A percentile compares a stretch with the other conserved stretches of the same genome.
These are phyloP conservation scores for Hydrolagus colliei DNA, from an alignment of 2,797 vertebrate species.

Conservation along the genomic window DNA sequence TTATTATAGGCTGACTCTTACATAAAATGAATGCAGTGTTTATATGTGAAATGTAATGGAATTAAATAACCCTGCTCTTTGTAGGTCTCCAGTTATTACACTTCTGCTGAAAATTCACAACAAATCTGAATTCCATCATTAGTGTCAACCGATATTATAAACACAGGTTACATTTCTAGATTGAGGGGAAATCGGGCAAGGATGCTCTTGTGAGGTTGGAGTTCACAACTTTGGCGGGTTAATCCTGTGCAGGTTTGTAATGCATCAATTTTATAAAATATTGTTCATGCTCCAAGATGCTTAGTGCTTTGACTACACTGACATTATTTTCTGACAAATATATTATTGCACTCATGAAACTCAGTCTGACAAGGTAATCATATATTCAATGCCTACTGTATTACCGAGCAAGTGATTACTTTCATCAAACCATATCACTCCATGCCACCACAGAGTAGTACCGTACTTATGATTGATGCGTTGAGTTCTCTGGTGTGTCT, in stretches of 20 bases:
- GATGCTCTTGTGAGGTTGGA: not conserved
- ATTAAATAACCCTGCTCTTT: no score
- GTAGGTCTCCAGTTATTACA: no score
- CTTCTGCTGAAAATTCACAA: not conserved
- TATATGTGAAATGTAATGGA: no score
- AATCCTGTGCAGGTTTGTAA: not conserved
- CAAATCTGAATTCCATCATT: not conserved
- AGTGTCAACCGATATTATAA: not conserved
- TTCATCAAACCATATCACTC: not conserved
- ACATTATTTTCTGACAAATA: not conserved
- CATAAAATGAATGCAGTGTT: no score
- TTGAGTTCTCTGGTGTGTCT: not conserved
- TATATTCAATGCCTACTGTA: constrained; percentile 8
- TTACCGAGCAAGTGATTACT: not conserved
- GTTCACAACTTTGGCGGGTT: not conserved
- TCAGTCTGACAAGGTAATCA: constrained; percentile 13
- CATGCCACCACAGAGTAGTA: not conserved
- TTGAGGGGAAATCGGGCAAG: not conserved
- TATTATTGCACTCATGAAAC: not conserved
- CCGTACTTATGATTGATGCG: not conserved
- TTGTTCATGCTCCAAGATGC: not conserved
- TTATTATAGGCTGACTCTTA: no score
- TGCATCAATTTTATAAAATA: not conserved
- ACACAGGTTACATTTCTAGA: not conserved
- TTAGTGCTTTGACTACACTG: not conserved